Conservation (phyloP, 2,113 vertebrate genomes). For the Menura novaehollandiae region DNA sequence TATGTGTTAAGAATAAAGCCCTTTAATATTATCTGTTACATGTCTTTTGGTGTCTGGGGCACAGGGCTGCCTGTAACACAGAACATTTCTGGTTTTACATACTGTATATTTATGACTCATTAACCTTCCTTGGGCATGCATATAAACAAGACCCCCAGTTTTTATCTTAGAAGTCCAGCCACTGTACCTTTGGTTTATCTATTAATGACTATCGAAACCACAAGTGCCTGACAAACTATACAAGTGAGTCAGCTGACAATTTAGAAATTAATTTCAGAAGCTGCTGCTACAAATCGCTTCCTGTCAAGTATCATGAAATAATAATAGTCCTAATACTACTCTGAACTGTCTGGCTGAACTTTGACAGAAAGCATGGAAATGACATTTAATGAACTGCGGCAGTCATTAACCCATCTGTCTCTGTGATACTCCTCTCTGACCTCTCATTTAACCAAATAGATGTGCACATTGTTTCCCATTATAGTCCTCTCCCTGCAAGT, state of each 20-base stretch:
- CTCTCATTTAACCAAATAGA: background rate
- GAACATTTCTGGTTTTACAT: background rate
- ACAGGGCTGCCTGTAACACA: background rate
- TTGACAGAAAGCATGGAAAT: background rate
- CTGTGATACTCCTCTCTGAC: background rate
- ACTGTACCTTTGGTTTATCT: background rate
- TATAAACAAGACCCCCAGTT: background rate
- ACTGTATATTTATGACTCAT: background rate
- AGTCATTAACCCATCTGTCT: background rate
- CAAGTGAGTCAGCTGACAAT: background rate
- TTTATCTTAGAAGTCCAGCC: background rate
- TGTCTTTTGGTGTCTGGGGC: background rate
- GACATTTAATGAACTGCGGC: background rate
- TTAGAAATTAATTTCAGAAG: background rate
- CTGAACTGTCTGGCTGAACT: background rate
- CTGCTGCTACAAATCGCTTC: background rate
- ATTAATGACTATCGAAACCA: background rate
- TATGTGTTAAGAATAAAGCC: background rate
- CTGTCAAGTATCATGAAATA: background rate
- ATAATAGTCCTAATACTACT: background rate
- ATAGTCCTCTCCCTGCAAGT: background rate
- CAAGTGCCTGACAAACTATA: background rate
- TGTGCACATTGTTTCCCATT: accelerated
- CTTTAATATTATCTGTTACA: background rate
- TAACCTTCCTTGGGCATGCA: background rate